Evolutionary conservation across 1,140 invertebrate species (phyloP).

Genomic region (Drosophila kepulauana): DNA sequence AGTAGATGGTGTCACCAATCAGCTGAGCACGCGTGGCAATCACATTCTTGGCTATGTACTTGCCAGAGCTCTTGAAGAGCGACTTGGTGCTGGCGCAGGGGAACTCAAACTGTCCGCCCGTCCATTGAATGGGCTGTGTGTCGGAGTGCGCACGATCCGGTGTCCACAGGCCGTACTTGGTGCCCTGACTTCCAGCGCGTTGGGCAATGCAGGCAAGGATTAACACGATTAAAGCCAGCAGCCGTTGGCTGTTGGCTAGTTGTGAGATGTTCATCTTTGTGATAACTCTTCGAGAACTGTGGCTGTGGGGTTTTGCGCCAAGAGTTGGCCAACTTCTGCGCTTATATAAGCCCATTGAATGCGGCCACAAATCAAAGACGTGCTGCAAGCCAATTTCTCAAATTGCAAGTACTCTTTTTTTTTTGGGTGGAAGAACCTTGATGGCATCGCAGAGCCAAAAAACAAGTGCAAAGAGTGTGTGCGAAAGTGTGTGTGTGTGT

Average conservation of each 20-base stretch:
- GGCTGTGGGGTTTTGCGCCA: constrained; percentile 30
- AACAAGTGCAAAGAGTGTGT: constrained; percentile 5
- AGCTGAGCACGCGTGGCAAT: constrained; percentile 87
- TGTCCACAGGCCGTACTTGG: constrained; percentile 75
- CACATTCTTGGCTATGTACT: constrained; percentile 87
- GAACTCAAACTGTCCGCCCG: constrained; percentile 86
- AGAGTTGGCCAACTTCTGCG: constrained; percentile 31
- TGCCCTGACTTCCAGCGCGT: constrained; percentile 51
- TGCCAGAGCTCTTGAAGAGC: constrained; percentile 86
- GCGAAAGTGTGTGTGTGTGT: constrained; percentile 4
- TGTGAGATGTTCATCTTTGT: constrained; percentile 37
- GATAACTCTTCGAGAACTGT: neutral
- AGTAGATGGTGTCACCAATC: constrained; percentile 86
- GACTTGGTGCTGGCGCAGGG: constrained; percentile 86
- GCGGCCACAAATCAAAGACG: constrained; percentile 50
- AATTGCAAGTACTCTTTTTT: constrained; percentile 44
- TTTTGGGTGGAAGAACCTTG: constrained; percentile 56
- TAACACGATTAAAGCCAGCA: neutral
- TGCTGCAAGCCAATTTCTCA: constrained; percentile 58
- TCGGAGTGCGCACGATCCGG: constrained; percentile 70
- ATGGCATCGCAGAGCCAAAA: constrained; percentile 16
- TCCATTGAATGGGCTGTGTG: constrained; percentile 83
- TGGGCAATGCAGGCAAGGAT: neutral
- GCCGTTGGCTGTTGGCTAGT: constrained; percentile 9
- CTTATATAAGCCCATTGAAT: constrained; percentile 64